phyloP scores from a whole-genome alignment of 2,113 vertebrate species.

The Merops nubicus region DNA sequence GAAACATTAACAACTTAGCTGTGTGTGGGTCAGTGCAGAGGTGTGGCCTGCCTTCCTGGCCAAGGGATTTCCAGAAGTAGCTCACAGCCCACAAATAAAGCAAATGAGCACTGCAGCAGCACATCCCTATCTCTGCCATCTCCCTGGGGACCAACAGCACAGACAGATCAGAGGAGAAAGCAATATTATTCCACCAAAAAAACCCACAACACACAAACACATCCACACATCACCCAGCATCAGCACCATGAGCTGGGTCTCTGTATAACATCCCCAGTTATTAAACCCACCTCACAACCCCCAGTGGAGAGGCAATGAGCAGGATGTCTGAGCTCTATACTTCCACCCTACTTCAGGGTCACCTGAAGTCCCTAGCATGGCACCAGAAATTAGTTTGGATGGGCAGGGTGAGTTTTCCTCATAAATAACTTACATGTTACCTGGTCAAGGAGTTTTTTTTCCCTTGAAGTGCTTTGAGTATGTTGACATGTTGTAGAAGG shows the following conservation, averaged over 20 bases:
- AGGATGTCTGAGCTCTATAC: accelerated
- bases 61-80: background rate
- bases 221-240: no score
- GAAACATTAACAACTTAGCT: background rate
- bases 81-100: background rate
- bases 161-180: no score
- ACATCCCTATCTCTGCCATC: no score
- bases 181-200: no score
- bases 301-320: background rate
- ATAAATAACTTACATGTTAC: background rate
- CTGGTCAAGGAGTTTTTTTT: background rate
- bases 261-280: no score
- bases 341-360: background rate
- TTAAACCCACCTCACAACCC: no score
- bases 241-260: no score
- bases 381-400: no score
- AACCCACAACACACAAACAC: no score
- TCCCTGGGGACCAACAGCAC: no score
- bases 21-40: accelerated
- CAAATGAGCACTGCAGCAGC: no score
- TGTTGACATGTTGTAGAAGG: background rate
- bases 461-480: background rate
- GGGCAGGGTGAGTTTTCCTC: background rate
- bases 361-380: accelerated
- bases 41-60: accelerated